Evolutionary conservation across 2,888 invertebrate species (phyloP), one percentile per base, ranked within the genome.

Genomic region (Nephrotoma flavescens): DNA sequence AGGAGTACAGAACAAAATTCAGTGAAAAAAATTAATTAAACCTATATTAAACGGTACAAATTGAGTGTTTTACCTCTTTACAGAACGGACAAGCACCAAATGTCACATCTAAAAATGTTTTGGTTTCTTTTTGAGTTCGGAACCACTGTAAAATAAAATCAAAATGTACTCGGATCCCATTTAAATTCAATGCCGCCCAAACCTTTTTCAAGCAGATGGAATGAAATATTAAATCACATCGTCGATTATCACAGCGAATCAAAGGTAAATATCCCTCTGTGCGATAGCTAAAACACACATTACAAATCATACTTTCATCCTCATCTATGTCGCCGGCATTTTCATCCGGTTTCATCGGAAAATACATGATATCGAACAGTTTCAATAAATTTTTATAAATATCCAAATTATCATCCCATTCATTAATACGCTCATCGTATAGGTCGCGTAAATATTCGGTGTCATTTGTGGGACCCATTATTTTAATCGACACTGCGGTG

Each of bases 51-150:
- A 31, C 31, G 31, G 31, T 31, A 9, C 7, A 52, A 84, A 41
- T 42, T 12, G 41, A 41, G 5, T 47, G n/a, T 87, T 9, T 85
- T 88, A 91, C 91, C 87, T 90, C 89, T 89, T 92, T 91, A 87
- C 91, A 91, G 87, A 90, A 91, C 0, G 91, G 92, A 86, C 91
- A 91, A 2, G 88, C 85, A 0, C 91, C 91, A 85, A 91, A 90
- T 2, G 91, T 89, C 0, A 91, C 91, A 41, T 90, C 89, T 41
- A 91, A 87, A 88, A 91, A 91, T 2, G 89, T 90, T 88, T 90
- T 91, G 0, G 90, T 90, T 44, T 91, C 91, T 41, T 89, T 87
- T 4, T 90, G 87, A 0, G 90, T 90, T 15, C 90, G 89, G 86
- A 92, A 91, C 91, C 91, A 91, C 86, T 86, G 15, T 2, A 41